Conservation (phyloP, 92 coral and sea anemone species). For the Anthopleura xanthogrammica region DNA sequence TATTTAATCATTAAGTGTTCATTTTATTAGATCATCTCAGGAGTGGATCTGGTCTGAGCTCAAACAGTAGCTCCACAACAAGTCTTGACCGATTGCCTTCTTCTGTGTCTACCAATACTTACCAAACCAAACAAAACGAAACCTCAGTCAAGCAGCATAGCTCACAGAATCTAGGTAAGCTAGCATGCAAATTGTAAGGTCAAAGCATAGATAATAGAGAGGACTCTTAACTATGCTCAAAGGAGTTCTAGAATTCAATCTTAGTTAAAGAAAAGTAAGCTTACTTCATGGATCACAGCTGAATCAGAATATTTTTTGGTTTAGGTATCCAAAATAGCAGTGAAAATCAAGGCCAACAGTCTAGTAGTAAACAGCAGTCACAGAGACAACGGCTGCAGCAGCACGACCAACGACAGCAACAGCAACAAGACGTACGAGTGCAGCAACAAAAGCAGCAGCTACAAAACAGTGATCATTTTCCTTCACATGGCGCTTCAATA, state of each 20-base stretch:
- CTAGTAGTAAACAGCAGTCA: neutral
- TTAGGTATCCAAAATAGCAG: neutral
- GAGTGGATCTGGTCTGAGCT: neutral
- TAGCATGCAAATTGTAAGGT: neutral
- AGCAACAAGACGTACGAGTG: conserved; percentile 13
- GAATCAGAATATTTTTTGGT: neutral
- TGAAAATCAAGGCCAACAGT: neutral
- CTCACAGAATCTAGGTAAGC: neutral
- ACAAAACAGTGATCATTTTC: neutral
- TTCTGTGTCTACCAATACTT: neutral
- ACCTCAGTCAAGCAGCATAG: neutral
- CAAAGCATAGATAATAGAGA: neutral
- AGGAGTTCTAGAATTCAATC: no score
- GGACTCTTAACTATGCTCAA: no score
- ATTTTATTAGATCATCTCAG: neutral
- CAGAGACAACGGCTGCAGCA: conserved; percentile 2
- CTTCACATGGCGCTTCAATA: neutral
- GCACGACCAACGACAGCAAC: conserved; percentile 8
- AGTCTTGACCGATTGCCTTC: neutral
- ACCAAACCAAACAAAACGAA: neutral
- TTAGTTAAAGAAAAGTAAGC: neutral
- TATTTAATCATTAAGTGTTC: no score
- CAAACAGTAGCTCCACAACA: conserved; percentile 3
- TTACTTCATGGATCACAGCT: no score
- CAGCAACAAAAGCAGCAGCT: conserved; percentile 9